Evolutionary conservation across 2,888 invertebrate genomes (phyloP).

Genomic region (Microdon myrmicae): DNA sequence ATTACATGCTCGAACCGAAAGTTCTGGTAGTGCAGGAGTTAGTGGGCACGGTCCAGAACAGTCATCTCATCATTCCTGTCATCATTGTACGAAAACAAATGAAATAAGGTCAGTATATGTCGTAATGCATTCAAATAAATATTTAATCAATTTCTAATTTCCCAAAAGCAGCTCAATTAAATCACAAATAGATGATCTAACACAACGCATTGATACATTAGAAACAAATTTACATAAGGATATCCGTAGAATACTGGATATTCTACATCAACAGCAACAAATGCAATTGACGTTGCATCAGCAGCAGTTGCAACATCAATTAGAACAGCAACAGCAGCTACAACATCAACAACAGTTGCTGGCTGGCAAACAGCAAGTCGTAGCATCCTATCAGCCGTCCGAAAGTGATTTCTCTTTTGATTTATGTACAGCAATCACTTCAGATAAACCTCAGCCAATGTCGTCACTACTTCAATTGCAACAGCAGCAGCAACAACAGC

Average conservation of each 20-base stretch:
- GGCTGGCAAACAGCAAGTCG: slow-evolving; percentile 54
- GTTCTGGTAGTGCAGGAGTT: slow-evolving; percentile 37
- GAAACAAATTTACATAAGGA: slow-evolving; percentile 58
- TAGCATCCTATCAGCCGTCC: slow-evolving; percentile 59
- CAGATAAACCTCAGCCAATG: slow-evolving; percentile 46
- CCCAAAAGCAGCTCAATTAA: slow-evolving; percentile 53
- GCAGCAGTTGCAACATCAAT: slow-evolving; percentile 54
- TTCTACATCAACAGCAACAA: slow-evolving; percentile 58
- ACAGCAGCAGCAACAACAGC: slow-evolving; percentile 40
- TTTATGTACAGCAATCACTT: slow-evolving; percentile 53
- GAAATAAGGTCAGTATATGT: slow-evolving; percentile 51
- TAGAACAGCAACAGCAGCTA: slow-evolving; percentile 54
- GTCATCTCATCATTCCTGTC: slow-evolving; percentile 39
- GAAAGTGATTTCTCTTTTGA: slow-evolving; percentile 61
- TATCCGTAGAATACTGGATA: slow-evolving; percentile 58
- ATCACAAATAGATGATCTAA: slow-evolving; percentile 56
- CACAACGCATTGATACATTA: slow-evolving; percentile 57
- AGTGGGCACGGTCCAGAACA: slow-evolving; percentile 28
- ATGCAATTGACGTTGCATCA: slow-evolving; percentile 55
- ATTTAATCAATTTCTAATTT: slow-evolving; percentile 1
- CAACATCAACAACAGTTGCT: slow-evolving; percentile 54
- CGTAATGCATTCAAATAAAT: background rate
- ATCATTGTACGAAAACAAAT: slow-evolving; percentile 51
- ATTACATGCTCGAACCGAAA: slow-evolving; percentile 36
- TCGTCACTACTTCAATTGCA: slow-evolving; percentile 45